Percentiles rank a stretch among this genome's conserved stretches.
phyloP scores from a whole-genome alignment of 2,888 invertebrate species.

The Drosophila sordidapex region DNA sequence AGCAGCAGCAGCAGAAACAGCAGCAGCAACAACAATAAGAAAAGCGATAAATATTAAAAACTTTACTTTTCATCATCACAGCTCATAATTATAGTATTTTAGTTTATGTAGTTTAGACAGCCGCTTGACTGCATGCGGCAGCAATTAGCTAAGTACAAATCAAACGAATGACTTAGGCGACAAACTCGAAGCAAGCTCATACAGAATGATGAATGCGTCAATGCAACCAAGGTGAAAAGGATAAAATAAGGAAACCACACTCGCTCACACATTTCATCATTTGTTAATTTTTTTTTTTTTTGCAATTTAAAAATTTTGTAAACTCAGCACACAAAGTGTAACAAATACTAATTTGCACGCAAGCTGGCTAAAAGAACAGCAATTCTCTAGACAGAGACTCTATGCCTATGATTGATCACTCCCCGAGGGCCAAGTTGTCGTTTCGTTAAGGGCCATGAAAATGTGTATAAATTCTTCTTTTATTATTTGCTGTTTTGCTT shows the following conservation, averaged over 20 bases:
- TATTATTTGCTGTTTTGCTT: conserved; percentile 45
- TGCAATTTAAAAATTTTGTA: conserved; percentile 35
- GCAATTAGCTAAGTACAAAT: conserved; percentile 79
- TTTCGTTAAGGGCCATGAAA: conserved; percentile 66
- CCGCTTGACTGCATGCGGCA: conserved; percentile 64
- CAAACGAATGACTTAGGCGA: conserved; percentile 79
- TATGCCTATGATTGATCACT: conserved; percentile 75
- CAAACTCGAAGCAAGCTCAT: conserved; percentile 62
- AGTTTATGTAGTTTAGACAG: conserved; percentile 74
- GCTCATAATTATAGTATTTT: conserved; percentile 77
- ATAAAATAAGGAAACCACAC: conserved; percentile 40
- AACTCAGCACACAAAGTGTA: conserved; percentile 57
- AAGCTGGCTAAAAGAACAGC: conserved; percentile 6
- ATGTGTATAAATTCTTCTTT: conserved; percentile 66
- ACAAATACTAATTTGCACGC: conserved; percentile 68
- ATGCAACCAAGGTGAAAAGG: conserved; percentile 50
- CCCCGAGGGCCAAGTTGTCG: conserved; percentile 69
- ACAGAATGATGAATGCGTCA: conserved; percentile 47
- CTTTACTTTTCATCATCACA: conserved; percentile 72
- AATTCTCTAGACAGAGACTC: conserved; percentile 27
- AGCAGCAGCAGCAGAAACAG: conserved; percentile 32
- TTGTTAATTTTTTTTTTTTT: conserved; percentile 3
- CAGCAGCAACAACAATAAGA: conserved; percentile 35
- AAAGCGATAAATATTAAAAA: conserved; percentile 65
- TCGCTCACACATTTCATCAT: conserved; percentile 21